A percentile compares a stretch with the other conserved stretches of the same genome.
Evolutionary conservation across 2,113 vertebrate genomes (phyloP).

Genomic region (Vidua chalybeata): DNA sequence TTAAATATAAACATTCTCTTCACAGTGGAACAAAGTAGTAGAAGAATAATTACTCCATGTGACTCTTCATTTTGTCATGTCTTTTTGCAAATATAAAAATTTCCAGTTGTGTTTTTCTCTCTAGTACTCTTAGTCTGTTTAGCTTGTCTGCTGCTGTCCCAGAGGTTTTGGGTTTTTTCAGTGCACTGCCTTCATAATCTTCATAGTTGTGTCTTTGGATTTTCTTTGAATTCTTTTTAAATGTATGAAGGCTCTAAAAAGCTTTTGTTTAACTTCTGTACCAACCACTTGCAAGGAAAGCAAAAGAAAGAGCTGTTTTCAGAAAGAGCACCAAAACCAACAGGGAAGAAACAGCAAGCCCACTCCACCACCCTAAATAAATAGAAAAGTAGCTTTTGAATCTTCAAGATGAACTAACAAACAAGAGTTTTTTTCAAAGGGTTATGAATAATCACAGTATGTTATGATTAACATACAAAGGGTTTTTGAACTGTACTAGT

Average conservation of each 20-base stretch:
- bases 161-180: background rate
- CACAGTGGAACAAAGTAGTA: background rate
- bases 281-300: background rate
- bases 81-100: background rate
- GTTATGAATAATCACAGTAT: too few relatives aligned
- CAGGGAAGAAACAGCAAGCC: background rate
- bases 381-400: background rate
- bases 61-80: background rate
- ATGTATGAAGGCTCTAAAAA: background rate
- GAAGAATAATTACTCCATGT: background rate
- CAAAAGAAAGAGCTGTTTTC: background rate
- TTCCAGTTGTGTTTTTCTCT: background rate
- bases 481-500: fast-evolving
- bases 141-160: background rate
- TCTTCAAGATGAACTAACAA: background rate
- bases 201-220: background rate
- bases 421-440: too few relatives aligned
- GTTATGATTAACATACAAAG: background rate
- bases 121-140: background rate
- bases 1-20: background rate
- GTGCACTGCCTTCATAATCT: background rate
- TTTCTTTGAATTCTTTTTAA: background rate
- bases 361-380: background rate
- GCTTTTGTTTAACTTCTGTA: background rate
- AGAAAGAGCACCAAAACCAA: background rate